A percentile compares a stretch with the other conserved stretches of the same genome.
Conservation (phyloP, 2,113 vertebrate species). For the Passer montanus region DNA sequence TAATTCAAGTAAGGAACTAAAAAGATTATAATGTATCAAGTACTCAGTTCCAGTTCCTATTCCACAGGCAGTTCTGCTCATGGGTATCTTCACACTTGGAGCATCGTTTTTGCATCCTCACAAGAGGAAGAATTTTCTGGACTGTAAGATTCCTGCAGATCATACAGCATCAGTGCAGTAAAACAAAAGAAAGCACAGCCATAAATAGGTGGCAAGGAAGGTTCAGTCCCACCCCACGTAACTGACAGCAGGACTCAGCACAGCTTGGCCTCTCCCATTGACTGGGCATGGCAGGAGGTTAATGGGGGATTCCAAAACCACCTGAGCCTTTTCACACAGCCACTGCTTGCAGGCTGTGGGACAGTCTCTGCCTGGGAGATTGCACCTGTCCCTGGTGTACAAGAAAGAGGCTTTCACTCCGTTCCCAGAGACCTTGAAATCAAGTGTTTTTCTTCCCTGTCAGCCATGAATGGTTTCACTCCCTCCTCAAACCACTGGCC, state of each 20-base stretch:
- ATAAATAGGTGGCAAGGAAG: not conserved
- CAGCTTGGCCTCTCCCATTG: fast-evolving
- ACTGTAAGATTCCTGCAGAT: not conserved
- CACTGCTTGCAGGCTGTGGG: not conserved
- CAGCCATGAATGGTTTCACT: not conserved
- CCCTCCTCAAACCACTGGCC: fast-evolving
- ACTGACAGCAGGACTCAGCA: not conserved
- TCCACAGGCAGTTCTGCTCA: not conserved
- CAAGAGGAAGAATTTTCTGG: not conserved
- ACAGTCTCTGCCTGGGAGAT: not conserved
- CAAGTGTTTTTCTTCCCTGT: not conserved
- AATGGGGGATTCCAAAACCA: not conserved
- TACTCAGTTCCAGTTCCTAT: not conserved
- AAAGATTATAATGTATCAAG: not conserved
- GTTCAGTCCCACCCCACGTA: not conserved
- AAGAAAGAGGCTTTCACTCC: not conserved
- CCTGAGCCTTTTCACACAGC: not conserved
- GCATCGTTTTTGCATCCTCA: not conserved
- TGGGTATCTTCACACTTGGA: not conserved
- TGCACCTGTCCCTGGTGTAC: not conserved
- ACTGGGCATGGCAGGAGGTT: not conserved
- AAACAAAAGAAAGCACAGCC: not conserved
- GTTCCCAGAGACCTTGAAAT: not conserved
- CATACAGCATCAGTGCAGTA: not conserved
- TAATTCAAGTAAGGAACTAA: not conserved